Evolutionary conservation across 2,797 vertebrate genomes (phyloP), one percentile per base, ranked within the genome.

Genomic region (Erpetoichthys calabaricus): DNA sequence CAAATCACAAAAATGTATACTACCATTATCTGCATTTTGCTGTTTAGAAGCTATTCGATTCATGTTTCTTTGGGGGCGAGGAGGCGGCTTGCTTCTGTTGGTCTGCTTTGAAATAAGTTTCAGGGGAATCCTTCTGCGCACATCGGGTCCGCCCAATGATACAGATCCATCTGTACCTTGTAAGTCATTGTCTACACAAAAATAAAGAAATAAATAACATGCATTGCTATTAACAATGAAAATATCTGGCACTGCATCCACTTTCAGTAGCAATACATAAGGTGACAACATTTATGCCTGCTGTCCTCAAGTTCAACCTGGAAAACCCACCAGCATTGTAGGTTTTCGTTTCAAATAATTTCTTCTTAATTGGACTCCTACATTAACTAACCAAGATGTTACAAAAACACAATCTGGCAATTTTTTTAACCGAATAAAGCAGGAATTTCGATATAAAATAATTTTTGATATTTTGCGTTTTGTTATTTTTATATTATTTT

Each of bases 161-260:
- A 90, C 96, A 62, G 95, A 92, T 73, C 91, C 91, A 68, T 98
- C 94, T 56, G 92, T 97, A 70, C 94, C 96, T 86, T 97, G 94
- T 74, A 99, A 90, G 80, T 99, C 95, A 90, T 91, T 94, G 78
- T 97, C 96, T 98, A 64, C 1, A 7, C 42, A 68, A 66, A 58
- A 51, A 3, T 45, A 64, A 60, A 57, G 51, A 61, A 50, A n/a
- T 6, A 47, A 2, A 46, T 3, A 45, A 53, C 6, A 44, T 7
- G 44, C 3, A 57, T 7, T 62, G 70, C 62, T 57, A n/a, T 56
- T 45, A 44, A 7, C 9, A 8, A 43, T 8, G 25, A 44, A 54
- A 6, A 45, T 8, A 45, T 8, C 7, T n/a, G 42, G 42, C 52
- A 7, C 9, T 7, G n/a, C 5, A 42, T 53, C 41, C 7, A 42